Base-by-base conservation (phyloP, 2,797 vertebrate species). In the Nyctalus aviator region DNA sequence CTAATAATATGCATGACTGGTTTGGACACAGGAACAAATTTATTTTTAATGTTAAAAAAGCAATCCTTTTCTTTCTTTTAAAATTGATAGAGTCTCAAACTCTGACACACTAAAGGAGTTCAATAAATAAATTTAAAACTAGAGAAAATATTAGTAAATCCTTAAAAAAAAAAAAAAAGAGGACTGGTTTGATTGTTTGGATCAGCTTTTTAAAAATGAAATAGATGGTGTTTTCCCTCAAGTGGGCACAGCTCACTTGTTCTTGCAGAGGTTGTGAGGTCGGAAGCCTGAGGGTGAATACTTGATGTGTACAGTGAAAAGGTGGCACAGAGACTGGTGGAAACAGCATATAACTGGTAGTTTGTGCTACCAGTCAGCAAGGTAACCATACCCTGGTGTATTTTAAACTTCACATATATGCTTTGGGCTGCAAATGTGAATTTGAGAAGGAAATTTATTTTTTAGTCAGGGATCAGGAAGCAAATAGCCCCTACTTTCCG, bases 301-400 rank as follows among this genome's bases (percentile, higher is more conserved):
- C 32, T 84, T 95, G 88, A 81, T 44, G 23, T 46, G 81, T 25
- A 59, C 37, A 90, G 57, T 96, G 93, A 88, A 96, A 96, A 57
- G 94, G 91, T 72, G 57, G 78, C 91, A 87, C 37, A 37, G 48
- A 44, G 44, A 88, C 94, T 78, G 88, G 96, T 82, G 8, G 69
- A 89, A 96, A 96, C 95, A 96, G 96, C 94, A 91, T 25, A 10
- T 76, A 93, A 89, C 96, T 93, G 23, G 55, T 25, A 91, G 96
- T 95, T 90, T 91, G 50, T 62, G 46, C 75, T 71, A 72, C 76
- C 82, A 88, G 48, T 76, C 11, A 83, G 37, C 77, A 32, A 13
- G 8, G 59, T 27, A 86, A 37, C 53, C 23, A n/a, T 32, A 90
- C 25, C 17, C 86, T 57, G 46, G 35, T 21, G 8, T n/a, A 21